Conservation (phyloP, 2,888 invertebrate species). For the Himalopsyche japonica region DNA sequence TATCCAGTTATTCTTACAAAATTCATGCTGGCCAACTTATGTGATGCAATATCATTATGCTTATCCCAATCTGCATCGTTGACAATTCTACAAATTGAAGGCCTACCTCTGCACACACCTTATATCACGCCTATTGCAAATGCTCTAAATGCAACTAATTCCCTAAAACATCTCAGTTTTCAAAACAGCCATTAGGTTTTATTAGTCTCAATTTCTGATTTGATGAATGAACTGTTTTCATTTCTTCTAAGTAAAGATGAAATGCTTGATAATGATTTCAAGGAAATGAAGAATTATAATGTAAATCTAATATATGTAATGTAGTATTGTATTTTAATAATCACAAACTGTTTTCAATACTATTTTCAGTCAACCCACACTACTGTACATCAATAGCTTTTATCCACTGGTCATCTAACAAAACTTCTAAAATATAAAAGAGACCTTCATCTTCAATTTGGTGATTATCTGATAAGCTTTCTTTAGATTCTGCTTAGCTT, state of each 20-base stretch:
- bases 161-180: slow-evolving; percentile 69
- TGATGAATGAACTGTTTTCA: slow-evolving; percentile 43
- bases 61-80: slow-evolving; percentile 66
- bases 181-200: slow-evolving; percentile 66
- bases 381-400: slow-evolving; percentile 78
- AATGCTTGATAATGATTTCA: slow-evolving; percentile 54
- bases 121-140: slow-evolving; percentile 65
- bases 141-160: slow-evolving; percentile 66
- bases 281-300: slow-evolving; percentile 62
- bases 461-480: slow-evolving; percentile 71
- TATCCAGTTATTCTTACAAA: slow-evolving; percentile 70
- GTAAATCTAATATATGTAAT: slow-evolving; percentile 68
- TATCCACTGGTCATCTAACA: slow-evolving; percentile 80
- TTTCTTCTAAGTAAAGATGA: slow-evolving; percentile 54
- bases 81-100: slow-evolving; percentile 68
- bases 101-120: slow-evolving; percentile 69
- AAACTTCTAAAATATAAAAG: slow-evolving; percentile 64
- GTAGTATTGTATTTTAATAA: slow-evolving; percentile 67
- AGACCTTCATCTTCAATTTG: slow-evolving; percentile 69
- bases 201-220: slow-evolving; percentile 1
- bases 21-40: slow-evolving; percentile 68
- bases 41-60: slow-evolving; percentile 67
- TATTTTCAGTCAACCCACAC: slow-evolving; percentile 70
- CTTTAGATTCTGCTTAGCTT: too few species aligned
- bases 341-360: slow-evolving; percentile 61